Conservation (phyloP, 2,888 invertebrate genomes). For the Sicus ferrugineus region DNA sequence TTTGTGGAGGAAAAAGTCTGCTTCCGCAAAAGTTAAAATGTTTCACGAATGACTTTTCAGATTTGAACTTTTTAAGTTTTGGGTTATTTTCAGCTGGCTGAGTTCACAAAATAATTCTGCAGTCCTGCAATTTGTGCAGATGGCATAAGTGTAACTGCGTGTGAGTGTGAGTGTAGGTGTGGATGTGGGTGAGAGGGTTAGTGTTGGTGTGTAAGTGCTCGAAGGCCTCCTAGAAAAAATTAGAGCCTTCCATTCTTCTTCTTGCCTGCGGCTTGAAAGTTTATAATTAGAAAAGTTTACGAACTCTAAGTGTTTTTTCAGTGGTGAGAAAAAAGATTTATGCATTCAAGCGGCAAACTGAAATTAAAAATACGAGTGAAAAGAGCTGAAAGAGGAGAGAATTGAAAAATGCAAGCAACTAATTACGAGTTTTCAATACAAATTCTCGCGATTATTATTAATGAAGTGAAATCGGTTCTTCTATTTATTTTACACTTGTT, state of each 20-base stretch:
- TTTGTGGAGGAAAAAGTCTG: neutral
- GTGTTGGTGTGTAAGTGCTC: neutral
- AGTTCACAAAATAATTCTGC: neutral
- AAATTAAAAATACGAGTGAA: too few relatives aligned
- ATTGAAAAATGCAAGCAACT: too few relatives aligned
- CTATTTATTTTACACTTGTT: too few relatives aligned
- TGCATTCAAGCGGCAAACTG: neutral
- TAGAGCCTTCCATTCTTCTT: neutral
- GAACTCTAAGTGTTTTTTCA: conserved; percentile 1
- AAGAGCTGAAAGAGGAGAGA: too few relatives aligned
- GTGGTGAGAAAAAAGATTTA: conserved; percentile 21
- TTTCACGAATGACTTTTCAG: conserved; percentile 5
- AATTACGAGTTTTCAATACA: neutral
- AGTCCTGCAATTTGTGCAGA: neutral
- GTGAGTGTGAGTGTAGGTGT: neutral
- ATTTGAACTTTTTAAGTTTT: conserved; percentile 1
- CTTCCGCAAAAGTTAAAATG: neutral
- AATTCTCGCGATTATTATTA: too few relatives aligned
- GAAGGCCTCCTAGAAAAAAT: neutral
- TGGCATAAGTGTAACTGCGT: neutral
- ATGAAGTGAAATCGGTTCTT: too few relatives aligned
- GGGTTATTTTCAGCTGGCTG: conserved; percentile 7
- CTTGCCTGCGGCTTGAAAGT: conserved; percentile 13
- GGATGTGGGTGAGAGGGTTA: neutral
- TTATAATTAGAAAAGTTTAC: conserved; percentile 33